A percentile compares a stretch with the other conserved stretches of the same genome.
phyloP scores from a whole-genome alignment of 2,797 vertebrate genomes.

The Petrocephalus schoutedeni region DNA sequence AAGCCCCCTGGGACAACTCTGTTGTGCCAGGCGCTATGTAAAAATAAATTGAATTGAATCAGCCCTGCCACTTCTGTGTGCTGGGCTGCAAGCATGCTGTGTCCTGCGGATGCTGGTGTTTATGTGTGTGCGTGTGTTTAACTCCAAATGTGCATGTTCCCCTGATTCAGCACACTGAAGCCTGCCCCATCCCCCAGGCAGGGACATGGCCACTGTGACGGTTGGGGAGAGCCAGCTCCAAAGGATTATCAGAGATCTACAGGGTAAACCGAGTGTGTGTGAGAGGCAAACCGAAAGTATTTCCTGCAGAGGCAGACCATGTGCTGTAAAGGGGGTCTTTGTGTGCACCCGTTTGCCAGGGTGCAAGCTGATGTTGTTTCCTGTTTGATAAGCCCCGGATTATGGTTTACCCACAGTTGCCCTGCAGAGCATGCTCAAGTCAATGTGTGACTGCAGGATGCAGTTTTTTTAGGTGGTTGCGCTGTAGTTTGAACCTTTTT shows the following conservation, averaged over 20 bases:
- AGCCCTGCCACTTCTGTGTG: not conserved
- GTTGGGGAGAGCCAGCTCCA: constrained; percentile 84
- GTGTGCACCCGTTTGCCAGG: not conserved
- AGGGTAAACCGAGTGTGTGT: constrained; percentile 62
- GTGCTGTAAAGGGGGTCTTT: not conserved
- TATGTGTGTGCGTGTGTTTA: not conserved
- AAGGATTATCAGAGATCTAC: constrained; percentile 86
- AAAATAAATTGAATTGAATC: not conserved
- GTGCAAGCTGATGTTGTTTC: not conserved
- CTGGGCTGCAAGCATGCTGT: not conserved
- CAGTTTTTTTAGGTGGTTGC: not conserved
- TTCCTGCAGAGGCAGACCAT: not conserved
- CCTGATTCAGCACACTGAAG: constrained; percentile 1
- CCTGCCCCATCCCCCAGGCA: not conserved
- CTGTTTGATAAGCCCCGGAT: not conserved
- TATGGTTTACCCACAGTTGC: not conserved
- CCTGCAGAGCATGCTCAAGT: not conserved
- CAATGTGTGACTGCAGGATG: not conserved
- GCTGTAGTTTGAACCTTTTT: not conserved
- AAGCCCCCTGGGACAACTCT: too few species aligned
- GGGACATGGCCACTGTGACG: constrained; percentile 64
- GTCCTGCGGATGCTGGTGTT: not conserved
- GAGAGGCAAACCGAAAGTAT: not conserved
- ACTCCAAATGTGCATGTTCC: not conserved
- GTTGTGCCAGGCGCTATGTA: too few species aligned